A percentile compares a stretch with the other conserved stretches of the same genome.
phyloP scores from a whole-genome alignment of 1,140 invertebrate species.

The Venturia canescens region DNA sequence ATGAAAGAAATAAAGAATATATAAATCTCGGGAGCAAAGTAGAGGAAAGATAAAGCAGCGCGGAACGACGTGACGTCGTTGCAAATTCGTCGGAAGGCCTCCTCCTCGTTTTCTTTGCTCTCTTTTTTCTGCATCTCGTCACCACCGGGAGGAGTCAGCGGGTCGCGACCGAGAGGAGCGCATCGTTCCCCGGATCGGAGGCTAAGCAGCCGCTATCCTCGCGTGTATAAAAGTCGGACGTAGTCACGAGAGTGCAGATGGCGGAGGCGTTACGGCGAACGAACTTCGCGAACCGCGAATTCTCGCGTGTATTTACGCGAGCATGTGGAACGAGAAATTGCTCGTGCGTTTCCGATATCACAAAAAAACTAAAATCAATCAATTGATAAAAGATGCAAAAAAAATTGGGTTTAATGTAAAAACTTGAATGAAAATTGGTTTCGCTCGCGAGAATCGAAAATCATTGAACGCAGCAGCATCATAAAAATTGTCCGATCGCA shows the following conservation, averaged over 20 bases:
- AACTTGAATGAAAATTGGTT: too few relatives aligned
- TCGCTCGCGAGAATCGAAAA: too few relatives aligned
- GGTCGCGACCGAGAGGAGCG: not conserved
- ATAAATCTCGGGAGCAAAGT: not conserved
- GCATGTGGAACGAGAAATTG: not conserved
- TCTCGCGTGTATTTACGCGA: not conserved
- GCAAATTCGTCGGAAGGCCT: slow-evolving; percentile 2
- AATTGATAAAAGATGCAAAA: too few relatives aligned
- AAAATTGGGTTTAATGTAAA: too few relatives aligned
- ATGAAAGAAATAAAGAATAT: not conserved
- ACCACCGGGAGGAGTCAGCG: not conserved
- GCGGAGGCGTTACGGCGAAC: not conserved
- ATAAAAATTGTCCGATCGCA: too few relatives aligned
- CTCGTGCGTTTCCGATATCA: too few relatives aligned
- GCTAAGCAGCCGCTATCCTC: not conserved
- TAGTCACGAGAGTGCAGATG: not conserved
- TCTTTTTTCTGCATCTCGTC: not conserved
- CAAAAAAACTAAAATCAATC: not conserved
- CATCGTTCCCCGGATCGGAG: not conserved
- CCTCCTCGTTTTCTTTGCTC: slow-evolving; percentile 12
- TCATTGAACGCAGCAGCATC: too few relatives aligned
- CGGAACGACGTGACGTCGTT: slow-evolving; percentile 9
- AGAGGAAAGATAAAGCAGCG: not conserved
- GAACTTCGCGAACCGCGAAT: not conserved
- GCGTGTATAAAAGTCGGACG: not conserved